Evolutionary conservation across 2,888 invertebrate species (phyloP).

Genomic region (Diaprepes abbreviatus): DNA sequence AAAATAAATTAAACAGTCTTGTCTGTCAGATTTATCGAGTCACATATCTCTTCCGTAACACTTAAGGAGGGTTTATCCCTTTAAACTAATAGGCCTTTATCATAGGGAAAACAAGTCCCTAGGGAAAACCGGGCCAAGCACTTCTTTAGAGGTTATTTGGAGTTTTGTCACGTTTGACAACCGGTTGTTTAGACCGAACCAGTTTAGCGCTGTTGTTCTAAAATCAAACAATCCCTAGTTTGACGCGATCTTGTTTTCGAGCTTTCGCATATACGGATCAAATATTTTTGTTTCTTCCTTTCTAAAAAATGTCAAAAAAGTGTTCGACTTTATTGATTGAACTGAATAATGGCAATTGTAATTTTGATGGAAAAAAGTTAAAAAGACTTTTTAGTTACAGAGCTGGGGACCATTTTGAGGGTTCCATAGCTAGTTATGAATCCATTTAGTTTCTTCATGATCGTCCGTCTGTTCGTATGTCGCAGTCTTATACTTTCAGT

Average conservation of each 20-base stretch:
- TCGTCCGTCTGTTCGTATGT: too few relatives aligned
- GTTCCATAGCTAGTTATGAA: too few relatives aligned
- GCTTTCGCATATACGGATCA: neutral
- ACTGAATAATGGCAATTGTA: too few relatives aligned
- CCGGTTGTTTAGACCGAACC: conserved; percentile 27
- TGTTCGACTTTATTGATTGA: too few relatives aligned
- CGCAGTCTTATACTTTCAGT: too few relatives aligned
- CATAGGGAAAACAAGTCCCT: conserved; percentile 40
- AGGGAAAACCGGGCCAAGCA: conserved; percentile 28
- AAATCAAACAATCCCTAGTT: conserved; percentile 29
- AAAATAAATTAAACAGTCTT: neutral
- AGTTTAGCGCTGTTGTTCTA: conserved; percentile 17
- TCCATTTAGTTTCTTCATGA: too few relatives aligned
- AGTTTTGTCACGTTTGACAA: conserved; percentile 36
- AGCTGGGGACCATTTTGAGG: too few relatives aligned
- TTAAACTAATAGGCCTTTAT: conserved; percentile 34
- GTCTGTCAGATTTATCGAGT: conserved; percentile 8
- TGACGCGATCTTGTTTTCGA: conserved; percentile 18
- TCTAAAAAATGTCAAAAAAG: too few relatives aligned
- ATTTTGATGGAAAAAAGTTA: too few relatives aligned
- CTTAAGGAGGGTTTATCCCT: conserved; percentile 25
- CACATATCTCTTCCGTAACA: conserved; percentile 1
- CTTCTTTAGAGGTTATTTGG: conserved; percentile 30
- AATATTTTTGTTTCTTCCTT: neutral
- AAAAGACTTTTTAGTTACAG: too few relatives aligned